These are phyloP conservation scores for Hemaris fuciformis DNA, from an alignment of 2,888 invertebrate genomes.

Conservation along the genomic window DNA sequence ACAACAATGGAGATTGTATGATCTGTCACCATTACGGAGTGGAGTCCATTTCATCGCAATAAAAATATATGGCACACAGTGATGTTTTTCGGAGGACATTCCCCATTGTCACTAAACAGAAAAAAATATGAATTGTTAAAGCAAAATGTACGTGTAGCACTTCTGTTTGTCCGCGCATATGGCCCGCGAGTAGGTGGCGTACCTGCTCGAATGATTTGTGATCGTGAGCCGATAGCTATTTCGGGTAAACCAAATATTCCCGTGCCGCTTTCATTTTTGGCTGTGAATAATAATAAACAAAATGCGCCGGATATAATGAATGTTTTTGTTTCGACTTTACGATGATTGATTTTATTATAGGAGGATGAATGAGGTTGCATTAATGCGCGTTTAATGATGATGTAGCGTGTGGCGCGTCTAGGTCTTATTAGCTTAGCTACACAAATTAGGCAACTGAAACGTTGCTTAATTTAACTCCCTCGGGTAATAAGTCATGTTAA, in stretches of 20 bases:
- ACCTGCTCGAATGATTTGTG: slow-evolving; percentile 67
- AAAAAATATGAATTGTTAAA: neutral
- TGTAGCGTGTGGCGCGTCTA: slow-evolving; percentile 13
- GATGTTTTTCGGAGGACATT: neutral
- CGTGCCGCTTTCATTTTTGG: slow-evolving; percentile 68
- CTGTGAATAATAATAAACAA: slow-evolving; percentile 66
- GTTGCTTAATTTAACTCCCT: neutral
- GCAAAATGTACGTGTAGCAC: neutral
- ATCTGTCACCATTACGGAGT: neutral
- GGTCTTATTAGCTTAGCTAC: slow-evolving; percentile 8
- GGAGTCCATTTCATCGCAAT: neutral
- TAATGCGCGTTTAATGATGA: slow-evolving; percentile 24
- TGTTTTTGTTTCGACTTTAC: slow-evolving; percentile 56
- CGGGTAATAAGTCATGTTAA: slow-evolving; percentile 9
- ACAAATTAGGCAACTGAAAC: slow-evolving; percentile 1
- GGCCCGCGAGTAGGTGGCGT: slow-evolving; percentile 31
- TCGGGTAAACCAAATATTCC: slow-evolving; percentile 66
- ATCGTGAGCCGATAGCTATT: slow-evolving; percentile 65
- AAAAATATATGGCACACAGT: neutral
- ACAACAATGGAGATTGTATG: neutral
- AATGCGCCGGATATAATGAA: slow-evolving; percentile 58
- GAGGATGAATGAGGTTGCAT: slow-evolving; percentile 41
- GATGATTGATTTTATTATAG: slow-evolving; percentile 63
- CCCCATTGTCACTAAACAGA: neutral
- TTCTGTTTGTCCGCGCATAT: slow-evolving; percentile 6